These are phyloP conservation scores for Belgica antarctica DNA, from an alignment of 2,888 invertebrate genomes.

Conservation along the genomic window DNA sequence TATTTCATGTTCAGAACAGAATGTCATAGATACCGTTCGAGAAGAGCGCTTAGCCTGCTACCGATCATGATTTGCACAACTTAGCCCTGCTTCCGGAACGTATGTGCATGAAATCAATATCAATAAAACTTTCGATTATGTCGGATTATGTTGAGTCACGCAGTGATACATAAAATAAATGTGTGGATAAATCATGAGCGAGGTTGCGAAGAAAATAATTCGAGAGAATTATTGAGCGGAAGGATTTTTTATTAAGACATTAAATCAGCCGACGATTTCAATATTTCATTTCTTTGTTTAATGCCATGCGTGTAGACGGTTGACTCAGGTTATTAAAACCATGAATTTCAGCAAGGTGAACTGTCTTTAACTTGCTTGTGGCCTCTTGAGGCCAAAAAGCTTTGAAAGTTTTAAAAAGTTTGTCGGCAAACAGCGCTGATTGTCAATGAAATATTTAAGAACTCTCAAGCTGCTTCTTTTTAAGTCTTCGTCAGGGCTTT, in stretches of 20 bases:
- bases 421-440: too few species aligned
- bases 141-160: background rate
- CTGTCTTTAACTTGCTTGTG: too few species aligned
- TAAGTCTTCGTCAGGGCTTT: too few species aligned
- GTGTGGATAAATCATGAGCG: background rate
- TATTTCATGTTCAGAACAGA: constrained; percentile 2
- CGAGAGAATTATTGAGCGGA: constrained; percentile 1
- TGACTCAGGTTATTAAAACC: too few species aligned
- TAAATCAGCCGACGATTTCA: constrained; percentile 9
- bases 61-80: background rate
- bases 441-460: too few species aligned
- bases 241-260: constrained; percentile 10
- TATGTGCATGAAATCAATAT: background rate
- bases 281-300: background rate
- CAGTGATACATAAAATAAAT: background rate
- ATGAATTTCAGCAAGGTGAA: too few species aligned
- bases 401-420: too few species aligned
- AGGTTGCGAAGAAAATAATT: background rate
- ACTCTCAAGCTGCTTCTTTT: too few species aligned
- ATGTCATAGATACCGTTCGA: background rate
- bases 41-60: background rate
- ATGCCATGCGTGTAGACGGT: too few species aligned
- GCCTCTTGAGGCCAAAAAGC: too few species aligned
- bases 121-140: constrained; percentile 6
- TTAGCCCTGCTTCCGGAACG: too few species aligned